Conservation (phyloP, 2,888 invertebrate species). For the Parelbella ahira region DNA sequence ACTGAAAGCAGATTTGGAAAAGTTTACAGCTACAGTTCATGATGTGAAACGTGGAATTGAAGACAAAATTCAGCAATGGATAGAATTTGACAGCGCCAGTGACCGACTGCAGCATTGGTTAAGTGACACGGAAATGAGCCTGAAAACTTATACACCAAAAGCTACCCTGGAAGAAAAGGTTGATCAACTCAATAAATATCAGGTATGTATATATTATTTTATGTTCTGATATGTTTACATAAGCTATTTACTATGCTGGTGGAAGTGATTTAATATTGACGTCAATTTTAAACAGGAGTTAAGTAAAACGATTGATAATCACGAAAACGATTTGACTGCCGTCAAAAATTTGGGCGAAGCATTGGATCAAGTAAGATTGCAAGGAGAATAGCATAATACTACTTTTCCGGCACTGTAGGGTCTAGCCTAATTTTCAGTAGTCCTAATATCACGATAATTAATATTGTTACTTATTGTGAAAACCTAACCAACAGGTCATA, state of each 20-base stretch:
- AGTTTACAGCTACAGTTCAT: constrained; percentile 87
- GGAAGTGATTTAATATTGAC: constrained; percentile 35
- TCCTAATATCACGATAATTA: constrained; percentile 56
- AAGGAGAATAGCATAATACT: constrained; percentile 36
- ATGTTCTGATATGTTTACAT: too few relatives aligned
- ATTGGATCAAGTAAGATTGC: constrained; percentile 89
- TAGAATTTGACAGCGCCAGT: constrained; percentile 92
- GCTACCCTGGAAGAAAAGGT: constrained; percentile 94
- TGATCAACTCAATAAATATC: constrained; percentile 93
- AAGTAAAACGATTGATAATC: constrained; percentile 86
- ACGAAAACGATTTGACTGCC: constrained; percentile 86
- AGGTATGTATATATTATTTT: constrained; percentile 79
- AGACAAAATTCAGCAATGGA: constrained; percentile 93
- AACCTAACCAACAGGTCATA: constrained; percentile 12
- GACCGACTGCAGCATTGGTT: constrained; percentile 92
- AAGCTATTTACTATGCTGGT: neutral
- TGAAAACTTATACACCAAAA: constrained; percentile 92
- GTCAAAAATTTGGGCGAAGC: constrained; percentile 88
- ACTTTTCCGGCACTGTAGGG: constrained; percentile 58
- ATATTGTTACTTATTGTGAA: constrained; percentile 16
- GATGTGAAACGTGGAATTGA: constrained; percentile 90
- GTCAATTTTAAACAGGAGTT: constrained; percentile 84
- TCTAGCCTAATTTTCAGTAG: constrained; percentile 74
- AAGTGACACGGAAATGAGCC: constrained; percentile 89
- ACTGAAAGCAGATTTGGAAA: constrained; percentile 90